Evolutionary conservation across 2,113 vertebrate genomes (phyloP).

Genomic region (Ranitomeya variabilis): DNA sequence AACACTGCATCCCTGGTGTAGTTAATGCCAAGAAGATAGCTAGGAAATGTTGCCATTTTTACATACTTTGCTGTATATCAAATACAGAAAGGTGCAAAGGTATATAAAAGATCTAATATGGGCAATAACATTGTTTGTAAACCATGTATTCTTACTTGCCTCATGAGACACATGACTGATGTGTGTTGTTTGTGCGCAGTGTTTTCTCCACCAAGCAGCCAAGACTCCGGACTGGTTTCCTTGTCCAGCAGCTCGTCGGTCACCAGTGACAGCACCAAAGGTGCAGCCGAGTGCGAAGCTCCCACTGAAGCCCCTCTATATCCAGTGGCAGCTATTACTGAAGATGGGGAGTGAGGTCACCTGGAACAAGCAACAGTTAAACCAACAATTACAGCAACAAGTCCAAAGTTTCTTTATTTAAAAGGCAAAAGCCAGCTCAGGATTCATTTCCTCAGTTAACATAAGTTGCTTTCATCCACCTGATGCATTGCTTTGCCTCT

Average conservation of each 20-base stretch:
- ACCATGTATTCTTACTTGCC: not conserved
- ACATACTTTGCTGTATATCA: too few species aligned
- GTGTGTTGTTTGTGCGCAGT: conserved; percentile 69
- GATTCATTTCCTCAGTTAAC: not conserved
- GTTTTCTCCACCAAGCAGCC: conserved; percentile 76
- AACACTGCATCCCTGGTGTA: too few species aligned
- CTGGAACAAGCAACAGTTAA: not conserved
- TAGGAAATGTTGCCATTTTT: too few species aligned
- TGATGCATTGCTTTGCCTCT: not conserved
- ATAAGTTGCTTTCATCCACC: not conserved
- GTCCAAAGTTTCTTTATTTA: not conserved
- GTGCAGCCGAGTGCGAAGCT: conserved; percentile 75
- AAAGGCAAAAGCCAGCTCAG: not conserved
- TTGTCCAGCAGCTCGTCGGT: conserved; percentile 78
- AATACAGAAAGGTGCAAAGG: not conserved
- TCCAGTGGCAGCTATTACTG: conserved; percentile 72
- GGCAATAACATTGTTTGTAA: not conserved
- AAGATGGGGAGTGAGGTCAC: conserved; percentile 73
- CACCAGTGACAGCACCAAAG: conserved; percentile 73
- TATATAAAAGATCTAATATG: not conserved
- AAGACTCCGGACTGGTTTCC: conserved; percentile 77
- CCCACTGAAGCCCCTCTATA: conserved; percentile 72
- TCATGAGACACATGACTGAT: not conserved
- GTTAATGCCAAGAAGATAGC: too few species aligned
- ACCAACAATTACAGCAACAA: not conserved